These are phyloP conservation scores for Laterallus jamaicensis DNA, from an alignment of 2,113 vertebrate genomes.

Conservation along the genomic window DNA sequence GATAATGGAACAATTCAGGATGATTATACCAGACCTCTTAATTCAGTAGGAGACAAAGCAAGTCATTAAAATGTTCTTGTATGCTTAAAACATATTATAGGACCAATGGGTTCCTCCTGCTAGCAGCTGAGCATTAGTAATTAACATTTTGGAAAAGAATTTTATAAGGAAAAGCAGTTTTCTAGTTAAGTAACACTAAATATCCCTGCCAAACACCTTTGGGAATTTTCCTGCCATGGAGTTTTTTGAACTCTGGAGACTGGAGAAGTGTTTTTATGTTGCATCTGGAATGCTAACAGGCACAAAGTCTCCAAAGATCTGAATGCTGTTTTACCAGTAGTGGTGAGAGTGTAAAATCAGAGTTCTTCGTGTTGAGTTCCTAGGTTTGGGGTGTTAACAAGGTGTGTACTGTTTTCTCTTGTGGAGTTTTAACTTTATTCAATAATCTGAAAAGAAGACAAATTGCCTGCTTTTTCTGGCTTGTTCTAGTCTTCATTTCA, in stretches of 20 bases:
- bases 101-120: not conserved
- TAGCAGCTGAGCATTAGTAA: not conserved
- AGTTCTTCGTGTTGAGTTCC: not conserved
- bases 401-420: not conserved
- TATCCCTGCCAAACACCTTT: not conserved
- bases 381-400: not conserved
- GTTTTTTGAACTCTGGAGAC: not conserved
- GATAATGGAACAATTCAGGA: not conserved
- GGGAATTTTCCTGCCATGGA: not conserved
- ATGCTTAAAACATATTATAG: not conserved
- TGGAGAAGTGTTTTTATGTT: not conserved
- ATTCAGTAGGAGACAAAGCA: not conserved
- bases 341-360: not conserved
- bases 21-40: not conserved
- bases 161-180: not conserved
- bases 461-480: not conserved
- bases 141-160: not conserved
- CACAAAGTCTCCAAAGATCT: not conserved
- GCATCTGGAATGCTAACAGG: not conserved
- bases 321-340: accelerated
- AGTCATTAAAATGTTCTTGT: not conserved
- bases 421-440: not conserved
- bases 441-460: not conserved
- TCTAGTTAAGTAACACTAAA: not conserved
- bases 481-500: not conserved